Evolutionary conservation across 2,888 invertebrate species (phyloP), one percentile per base, ranked within the genome.

Genomic region (Baccha elongata): DNA sequence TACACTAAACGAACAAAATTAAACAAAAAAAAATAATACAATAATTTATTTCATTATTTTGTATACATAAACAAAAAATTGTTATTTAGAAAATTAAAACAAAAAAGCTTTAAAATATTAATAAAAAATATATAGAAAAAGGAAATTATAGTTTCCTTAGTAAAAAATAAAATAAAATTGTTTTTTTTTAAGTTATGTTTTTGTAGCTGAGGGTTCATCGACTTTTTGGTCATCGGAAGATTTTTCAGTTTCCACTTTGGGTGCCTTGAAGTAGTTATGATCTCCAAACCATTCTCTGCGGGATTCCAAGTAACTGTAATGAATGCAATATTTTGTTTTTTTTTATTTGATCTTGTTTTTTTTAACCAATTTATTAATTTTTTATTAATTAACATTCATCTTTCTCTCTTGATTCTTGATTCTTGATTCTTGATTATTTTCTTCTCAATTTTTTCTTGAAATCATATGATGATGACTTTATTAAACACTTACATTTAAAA

Each of bases 211-310:
- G 2, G 46, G 21, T 19, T 55, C 68, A 21, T 58, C 72, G 7
- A 35, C 6, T n/a, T 55, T 73, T 15, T 37, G 37, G 1, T 64
- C 65, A 13, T 76, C 48, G 2, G 32, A n/a, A 8, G 48, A 17
- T 62, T 71, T 65, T 42, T 62, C 55, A 58, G 29, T 13, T 69
- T 84, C 71, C 8, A 19, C 0, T 42, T 84, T 76, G 0, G 68
- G 44, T 8, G 78, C 83, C 13, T 85, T 85, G 37, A 74, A 91
- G 87, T 96, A 96, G 89, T 94, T 94, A 87, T 93, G 93, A 86
- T 95, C 95, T 29, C 95, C 95, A 86, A 95, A 96, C 96, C 96
- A 96, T 88, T 96, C 96, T 86, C 93, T 93, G 88, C 95, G 95
- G 86, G 95, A 94, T 87, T 95, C 95, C 87, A 96, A 89, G 88